Conservation (phyloP, 2,888 invertebrate genomes). For the Pyrochroa serraticornis region DNA sequence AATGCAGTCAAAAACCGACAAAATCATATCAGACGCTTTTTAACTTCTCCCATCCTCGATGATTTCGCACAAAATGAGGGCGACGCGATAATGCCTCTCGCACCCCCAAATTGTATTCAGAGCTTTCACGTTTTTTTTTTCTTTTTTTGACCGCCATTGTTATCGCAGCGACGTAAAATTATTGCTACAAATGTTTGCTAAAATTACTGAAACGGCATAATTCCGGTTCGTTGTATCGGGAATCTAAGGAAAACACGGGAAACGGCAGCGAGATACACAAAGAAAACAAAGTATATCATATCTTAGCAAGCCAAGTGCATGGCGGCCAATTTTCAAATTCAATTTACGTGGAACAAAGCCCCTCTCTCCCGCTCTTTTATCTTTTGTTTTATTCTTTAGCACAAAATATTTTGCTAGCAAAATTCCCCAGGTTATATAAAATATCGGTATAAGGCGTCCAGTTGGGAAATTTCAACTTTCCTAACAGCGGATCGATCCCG, state of each 20-base stretch:
- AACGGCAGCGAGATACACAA: conserved; percentile 37
- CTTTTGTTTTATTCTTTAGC: conserved; percentile 50
- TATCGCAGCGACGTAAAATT: no score
- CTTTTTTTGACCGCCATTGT: no score
- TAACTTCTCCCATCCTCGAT: conserved; percentile 48
- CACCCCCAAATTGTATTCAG: conserved; percentile 12
- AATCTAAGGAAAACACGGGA: conserved; percentile 22
- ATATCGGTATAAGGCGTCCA: conserved; percentile 46
- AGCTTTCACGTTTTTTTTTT: no score
- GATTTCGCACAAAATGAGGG: conserved; percentile 40
- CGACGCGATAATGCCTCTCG: conserved; percentile 17
- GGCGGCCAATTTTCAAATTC: conserved; percentile 58
- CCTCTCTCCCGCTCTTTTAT: conserved; percentile 44
- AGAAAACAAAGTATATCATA: conserved; percentile 48
- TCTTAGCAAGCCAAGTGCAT: conserved; percentile 50
- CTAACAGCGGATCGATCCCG: conserved; percentile 40
- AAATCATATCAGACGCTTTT: conserved; percentile 54
- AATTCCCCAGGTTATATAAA: conserved; percentile 54
- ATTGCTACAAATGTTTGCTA: no score
- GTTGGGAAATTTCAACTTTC: conserved; percentile 44
- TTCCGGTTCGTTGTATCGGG: conserved; percentile 23
- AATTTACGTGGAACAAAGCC: conserved; percentile 58
- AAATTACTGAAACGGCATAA: conserved; percentile 19
- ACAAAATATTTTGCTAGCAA: conserved; percentile 52
- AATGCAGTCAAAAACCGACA: conserved; percentile 55